Evolutionary conservation across 2,113 vertebrate species (phyloP), one percentile per base, ranked within the genome.

Genomic region (Neomonachus schauinslandi): DNA sequence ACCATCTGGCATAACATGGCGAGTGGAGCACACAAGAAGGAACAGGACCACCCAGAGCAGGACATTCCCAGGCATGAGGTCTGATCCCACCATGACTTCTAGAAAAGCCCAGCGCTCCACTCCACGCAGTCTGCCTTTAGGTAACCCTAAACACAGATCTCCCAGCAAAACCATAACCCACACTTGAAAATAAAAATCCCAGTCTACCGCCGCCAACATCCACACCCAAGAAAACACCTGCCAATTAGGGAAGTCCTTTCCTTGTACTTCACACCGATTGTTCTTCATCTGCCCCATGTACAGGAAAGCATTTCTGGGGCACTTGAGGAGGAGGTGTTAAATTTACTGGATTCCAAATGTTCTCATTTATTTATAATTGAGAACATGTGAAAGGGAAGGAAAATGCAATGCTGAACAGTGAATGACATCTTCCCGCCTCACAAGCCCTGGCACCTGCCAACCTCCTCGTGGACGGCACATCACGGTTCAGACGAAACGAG

Each of bases 321-420:
- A 63, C n/a, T 69, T 67, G 80, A 95, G 42, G 49, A 89, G 57
- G 49, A 61, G 61, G 49, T 95, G 96, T 79, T 95, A 93, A 79
- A 74, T 80, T 92, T 96, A 87, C 67, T 84, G 72, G 33, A 85
- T 92, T 97, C 86, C 22, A 97, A 97, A 92, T 71, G 95, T 92
- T 94, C 94, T 87, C 1, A 94, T 91, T 96, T 96, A 96, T 97
- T 98, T 96, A 96, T 93, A 96, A 96, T 83, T 1, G 0, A 67
- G 72, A 79, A 42, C 84, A 94, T 76, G 42, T 90, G 79, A 96
- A 69, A 88, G 80, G 36, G 71, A 51, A 95, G 31, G 74, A 93
- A 91, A 97, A 98, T 2, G 31, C 53, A 95, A 69, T 36, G 51
- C n/a, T 91, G 42, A 57, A 33, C 39, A 72, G 63, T 0, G 5